These are phyloP conservation scores for roundworm (Caenorhabditis elegans) DNA, from an alignment of 1,140 invertebrate species.

Conservation along the genomic window WBcel235 BX284605.5:10845501-10846000, in stretches of 20 bases:
- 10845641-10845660: not conserved
- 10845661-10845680: not conserved
- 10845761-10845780: constrained; percentile 47
- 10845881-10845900: constrained; percentile 50
- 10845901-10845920: constrained; percentile 52
- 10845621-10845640: not conserved
- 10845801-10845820: not conserved
- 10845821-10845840: not conserved
- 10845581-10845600: constrained; percentile 17
- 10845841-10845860: constrained; percentile 48
- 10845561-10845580: not conserved
- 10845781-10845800: constrained; percentile 40
- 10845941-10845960: constrained; percentile 29
- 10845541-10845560: constrained; percentile 2
- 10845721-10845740: constrained; percentile 40
- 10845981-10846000: not conserved
- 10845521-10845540: not conserved
- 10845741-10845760: constrained; percentile 54
- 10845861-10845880: constrained; percentile 49
- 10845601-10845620: not conserved
- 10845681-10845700: not conserved
- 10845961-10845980: constrained; percentile 53
- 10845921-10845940: constrained; percentile 56
- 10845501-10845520: not conserved
- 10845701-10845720: constrained; percentile 29